Conservation (phyloP, 2,113 vertebrate genomes). For the Sturnus vulgaris region DNA sequence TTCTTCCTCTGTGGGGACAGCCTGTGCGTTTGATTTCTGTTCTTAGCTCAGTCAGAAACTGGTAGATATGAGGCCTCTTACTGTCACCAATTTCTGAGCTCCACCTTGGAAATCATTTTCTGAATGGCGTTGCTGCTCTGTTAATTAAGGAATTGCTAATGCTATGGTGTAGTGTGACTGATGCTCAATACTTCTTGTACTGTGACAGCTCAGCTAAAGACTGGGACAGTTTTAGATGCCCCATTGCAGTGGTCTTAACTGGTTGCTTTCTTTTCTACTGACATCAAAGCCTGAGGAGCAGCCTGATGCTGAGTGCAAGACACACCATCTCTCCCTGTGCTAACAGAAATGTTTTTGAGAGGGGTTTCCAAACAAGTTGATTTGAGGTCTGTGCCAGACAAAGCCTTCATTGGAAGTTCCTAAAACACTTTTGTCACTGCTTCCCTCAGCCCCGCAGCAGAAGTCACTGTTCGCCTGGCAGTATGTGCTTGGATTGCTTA, state of each 20-base stretch:
- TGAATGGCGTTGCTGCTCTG: accelerated
- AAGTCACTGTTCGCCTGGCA: background rate
- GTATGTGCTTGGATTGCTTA: background rate
- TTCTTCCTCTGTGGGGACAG: background rate
- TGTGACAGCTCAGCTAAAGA: background rate
- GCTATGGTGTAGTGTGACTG: background rate
- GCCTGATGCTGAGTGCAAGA: background rate
- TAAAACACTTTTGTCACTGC: background rate
- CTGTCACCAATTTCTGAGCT: background rate
- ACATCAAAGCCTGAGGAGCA: background rate
- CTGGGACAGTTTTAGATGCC: background rate
- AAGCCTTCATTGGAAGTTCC: background rate
- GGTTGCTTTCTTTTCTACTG: accelerated
- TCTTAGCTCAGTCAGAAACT: background rate
- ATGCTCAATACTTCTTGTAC: background rate
- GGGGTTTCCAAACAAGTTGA: background rate
- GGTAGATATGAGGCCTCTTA: background rate
- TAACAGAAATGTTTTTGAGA: background rate
- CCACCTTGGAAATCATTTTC: background rate
- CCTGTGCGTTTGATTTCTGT: accelerated
- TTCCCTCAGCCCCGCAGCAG: background rate
- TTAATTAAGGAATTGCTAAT: background rate
- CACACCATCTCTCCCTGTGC: background rate
- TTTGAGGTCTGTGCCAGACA: background rate
- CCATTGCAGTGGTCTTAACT: background rate